Evolutionary conservation across 2,113 vertebrate genomes (phyloP).

Genomic region (Dromiciops gliroides): DNA sequence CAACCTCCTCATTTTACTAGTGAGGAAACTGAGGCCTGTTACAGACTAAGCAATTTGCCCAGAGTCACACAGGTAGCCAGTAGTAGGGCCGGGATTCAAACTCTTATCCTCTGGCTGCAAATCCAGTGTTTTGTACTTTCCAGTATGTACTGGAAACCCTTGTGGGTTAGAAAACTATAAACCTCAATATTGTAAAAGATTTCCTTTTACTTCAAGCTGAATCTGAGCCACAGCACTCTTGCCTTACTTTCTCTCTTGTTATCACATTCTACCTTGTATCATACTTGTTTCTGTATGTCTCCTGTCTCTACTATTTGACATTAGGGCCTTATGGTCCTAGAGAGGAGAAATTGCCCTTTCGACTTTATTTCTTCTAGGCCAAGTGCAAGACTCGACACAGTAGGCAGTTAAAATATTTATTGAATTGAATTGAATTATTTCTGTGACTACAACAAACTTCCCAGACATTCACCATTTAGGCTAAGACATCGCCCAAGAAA

Average conservation of each 20-base stretch:
- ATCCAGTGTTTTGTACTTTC: too few species aligned
- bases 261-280: not conserved
- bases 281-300: not conserved
- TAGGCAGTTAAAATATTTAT: not conserved
- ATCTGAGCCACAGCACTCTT: not conserved
- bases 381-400: not conserved
- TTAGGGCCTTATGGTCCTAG: not conserved
- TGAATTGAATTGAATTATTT: not conserved
- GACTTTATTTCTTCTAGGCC: not conserved
- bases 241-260: not conserved
- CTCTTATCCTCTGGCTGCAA: too few species aligned
- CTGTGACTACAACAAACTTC: not conserved
- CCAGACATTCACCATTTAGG: not conserved
- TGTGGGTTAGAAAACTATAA: not conserved
- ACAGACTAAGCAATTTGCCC: too few species aligned
- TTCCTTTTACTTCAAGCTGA: not conserved
- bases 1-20: too few species aligned
- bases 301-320: not conserved
- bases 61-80: too few species aligned
- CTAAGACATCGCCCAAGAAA: not conserved
- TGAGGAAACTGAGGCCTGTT: too few species aligned
- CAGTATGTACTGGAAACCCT: too few species aligned
- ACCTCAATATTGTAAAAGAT: not conserved
- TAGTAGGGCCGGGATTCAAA: too few species aligned
- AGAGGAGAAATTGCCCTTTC: not conserved